A percentile compares a stretch with the other conserved stretches of the same genome.
Evolutionary conservation across 2,797 vertebrate species (phyloP).

Genomic region (Poeciliopsis gracilis): DNA sequence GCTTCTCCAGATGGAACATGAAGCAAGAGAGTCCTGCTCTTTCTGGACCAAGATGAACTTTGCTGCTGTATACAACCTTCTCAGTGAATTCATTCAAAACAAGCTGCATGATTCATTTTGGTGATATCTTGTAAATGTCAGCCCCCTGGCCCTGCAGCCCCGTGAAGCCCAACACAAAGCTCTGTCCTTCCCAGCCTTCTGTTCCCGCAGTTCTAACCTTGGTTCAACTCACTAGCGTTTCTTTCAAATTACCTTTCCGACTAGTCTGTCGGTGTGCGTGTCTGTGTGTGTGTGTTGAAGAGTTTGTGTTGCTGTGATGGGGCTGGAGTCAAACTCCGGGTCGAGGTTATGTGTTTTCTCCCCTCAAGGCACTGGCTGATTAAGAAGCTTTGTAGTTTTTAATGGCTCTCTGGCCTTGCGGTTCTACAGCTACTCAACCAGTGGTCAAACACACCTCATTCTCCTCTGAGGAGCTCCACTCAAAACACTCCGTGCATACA

Average conservation of each 20-base stretch:
- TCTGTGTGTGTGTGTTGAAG: neutral
- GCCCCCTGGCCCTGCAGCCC: neutral
- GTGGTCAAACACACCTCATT: conserved; percentile 20
- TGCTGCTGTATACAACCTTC: neutral
- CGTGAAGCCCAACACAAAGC: conserved; percentile 19
- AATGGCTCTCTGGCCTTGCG: conserved; percentile 53
- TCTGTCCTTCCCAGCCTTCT: conserved; percentile 21
- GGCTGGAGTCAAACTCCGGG: conserved; percentile 32
- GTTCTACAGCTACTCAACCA: conserved; percentile 26
- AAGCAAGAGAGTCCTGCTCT: neutral
- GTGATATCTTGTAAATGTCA: conserved; percentile 40
- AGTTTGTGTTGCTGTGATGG: conserved; percentile 17
- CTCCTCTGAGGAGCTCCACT: conserved; percentile 27
- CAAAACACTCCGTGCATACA: conserved; percentile 8
- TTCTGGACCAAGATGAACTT: neutral
- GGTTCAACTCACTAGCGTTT: conserved; percentile 26
- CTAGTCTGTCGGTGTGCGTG: neutral
- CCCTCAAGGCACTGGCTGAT: conserved; percentile 58
- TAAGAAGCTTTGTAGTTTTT: conserved; percentile 67
- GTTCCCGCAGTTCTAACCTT: conserved; percentile 30
- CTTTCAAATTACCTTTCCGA: conserved; percentile 33
- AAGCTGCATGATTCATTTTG: conserved; percentile 35
- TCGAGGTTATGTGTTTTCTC: conserved; percentile 57
- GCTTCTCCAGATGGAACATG: neutral
- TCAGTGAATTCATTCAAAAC: conserved; percentile 29